Evolutionary conservation across 2,888 invertebrate species (phyloP).

Genomic region (Malthinus flaveolus): DNA sequence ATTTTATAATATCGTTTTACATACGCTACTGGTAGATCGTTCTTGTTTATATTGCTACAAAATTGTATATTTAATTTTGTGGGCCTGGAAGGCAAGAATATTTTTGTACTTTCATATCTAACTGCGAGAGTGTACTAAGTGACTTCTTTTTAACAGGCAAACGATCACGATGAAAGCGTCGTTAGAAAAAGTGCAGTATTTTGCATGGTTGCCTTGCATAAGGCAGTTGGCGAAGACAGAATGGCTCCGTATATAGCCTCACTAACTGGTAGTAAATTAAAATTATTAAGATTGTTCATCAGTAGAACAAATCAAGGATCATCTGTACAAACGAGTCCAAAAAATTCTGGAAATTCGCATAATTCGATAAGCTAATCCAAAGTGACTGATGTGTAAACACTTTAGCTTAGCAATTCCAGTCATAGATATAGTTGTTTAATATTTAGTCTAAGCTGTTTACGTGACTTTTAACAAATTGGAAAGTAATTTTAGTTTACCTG

Average conservation of each 20-base stretch:
- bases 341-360: constrained; percentile 31
- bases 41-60: constrained; percentile 12
- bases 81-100: constrained; percentile 8
- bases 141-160: constrained; percentile 62
- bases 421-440: constrained; percentile 11
- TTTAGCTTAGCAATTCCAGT: constrained; percentile 12
- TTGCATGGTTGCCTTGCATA: constrained; percentile 94
- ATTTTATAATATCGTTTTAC: not conserved
- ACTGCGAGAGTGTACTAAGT: not conserved
- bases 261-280: constrained; percentile 87
- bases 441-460: constrained; percentile 6
- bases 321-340: constrained; percentile 52
- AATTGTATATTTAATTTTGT: constrained; percentile 5
- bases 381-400: constrained; percentile 5
- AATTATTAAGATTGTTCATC: constrained; percentile 80
- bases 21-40: constrained; percentile 3
- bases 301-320: constrained; percentile 61
- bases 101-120: not conserved
- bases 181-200: constrained; percentile 96
- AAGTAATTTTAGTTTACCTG: not conserved
- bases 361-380: constrained; percentile 31
- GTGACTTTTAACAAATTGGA: not conserved
- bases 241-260: constrained; percentile 79
- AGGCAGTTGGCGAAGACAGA: constrained; percentile 83
- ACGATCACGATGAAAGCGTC: constrained; percentile 88